Evolutionary conservation across 2,888 invertebrate genomes (phyloP).

Genomic region (Agrenia bidenticulata): DNA sequence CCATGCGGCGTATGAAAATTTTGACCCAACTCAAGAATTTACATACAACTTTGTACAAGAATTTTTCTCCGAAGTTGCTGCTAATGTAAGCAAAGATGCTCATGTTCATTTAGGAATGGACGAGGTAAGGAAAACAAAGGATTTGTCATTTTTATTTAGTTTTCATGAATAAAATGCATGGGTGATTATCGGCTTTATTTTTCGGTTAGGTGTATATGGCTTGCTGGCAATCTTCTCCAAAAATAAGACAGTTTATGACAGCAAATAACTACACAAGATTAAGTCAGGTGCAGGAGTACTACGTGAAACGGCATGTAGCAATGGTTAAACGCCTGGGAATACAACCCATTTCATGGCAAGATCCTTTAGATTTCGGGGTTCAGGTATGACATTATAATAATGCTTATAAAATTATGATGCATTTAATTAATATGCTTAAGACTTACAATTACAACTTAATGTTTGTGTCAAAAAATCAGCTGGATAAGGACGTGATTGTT

Average conservation of each 20-base stretch:
- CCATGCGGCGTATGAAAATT: slow-evolving; percentile 70
- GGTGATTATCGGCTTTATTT: background rate
- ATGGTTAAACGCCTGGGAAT: slow-evolving; percentile 60
- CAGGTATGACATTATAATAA: slow-evolving; percentile 44
- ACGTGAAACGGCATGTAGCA: slow-evolving; percentile 64
- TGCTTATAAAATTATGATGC: background rate
- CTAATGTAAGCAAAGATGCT: slow-evolving; percentile 70
- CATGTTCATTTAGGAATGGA: slow-evolving; percentile 82
- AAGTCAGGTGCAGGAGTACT: slow-evolving; percentile 67
- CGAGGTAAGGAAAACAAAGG: slow-evolving; percentile 1
- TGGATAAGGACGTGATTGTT: slow-evolving; percentile 67
- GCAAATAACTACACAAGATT: slow-evolving; percentile 61
- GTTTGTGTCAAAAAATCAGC: no score
- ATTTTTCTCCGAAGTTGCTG: slow-evolving; percentile 69
- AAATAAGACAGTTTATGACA: slow-evolving; percentile 65
- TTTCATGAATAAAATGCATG: no score
- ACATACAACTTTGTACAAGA: slow-evolving; percentile 69
- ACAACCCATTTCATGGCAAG: slow-evolving; percentile 76
- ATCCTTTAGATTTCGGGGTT: slow-evolving; percentile 77
- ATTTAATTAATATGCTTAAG: background rate
- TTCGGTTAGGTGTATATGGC: slow-evolving; percentile 34
- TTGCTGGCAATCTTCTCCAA: slow-evolving; percentile 65
- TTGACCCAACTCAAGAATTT: slow-evolving; percentile 70
- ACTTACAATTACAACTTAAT: slow-evolving; percentile 1
- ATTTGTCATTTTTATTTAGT: no score